phyloP scores from a whole-genome alignment of 2,888 invertebrate species.

The Rhagonycha fulva region DNA sequence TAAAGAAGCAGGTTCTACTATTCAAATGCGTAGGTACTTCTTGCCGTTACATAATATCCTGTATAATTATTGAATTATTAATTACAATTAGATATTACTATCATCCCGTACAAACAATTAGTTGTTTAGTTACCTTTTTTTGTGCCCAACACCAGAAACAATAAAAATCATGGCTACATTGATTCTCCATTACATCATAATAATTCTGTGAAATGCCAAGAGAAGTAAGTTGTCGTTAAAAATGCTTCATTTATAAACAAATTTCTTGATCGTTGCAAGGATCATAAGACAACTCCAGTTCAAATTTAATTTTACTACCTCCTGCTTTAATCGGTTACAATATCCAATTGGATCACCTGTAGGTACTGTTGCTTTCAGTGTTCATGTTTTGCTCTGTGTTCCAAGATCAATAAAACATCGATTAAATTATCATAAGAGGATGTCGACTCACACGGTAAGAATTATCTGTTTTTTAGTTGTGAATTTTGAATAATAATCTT shows the following conservation, averaged over 20 bases:
- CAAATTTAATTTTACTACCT: background rate
- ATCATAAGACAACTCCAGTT: background rate
- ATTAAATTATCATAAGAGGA: background rate
- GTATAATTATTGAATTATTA: background rate
- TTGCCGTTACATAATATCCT: background rate
- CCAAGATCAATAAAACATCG: background rate
- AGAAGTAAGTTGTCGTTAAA: conserved; percentile 1
- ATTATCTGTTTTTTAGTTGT: background rate
- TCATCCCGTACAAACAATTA: background rate
- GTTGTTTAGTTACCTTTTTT: background rate
- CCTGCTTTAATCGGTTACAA: background rate
- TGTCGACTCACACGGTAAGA: background rate
- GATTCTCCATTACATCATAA: background rate
- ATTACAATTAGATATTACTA: background rate
- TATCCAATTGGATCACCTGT: background rate
- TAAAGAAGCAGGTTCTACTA: background rate
- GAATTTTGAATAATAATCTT: background rate
- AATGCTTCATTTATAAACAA: background rate
- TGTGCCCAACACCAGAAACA: background rate
- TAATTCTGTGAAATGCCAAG: background rate
- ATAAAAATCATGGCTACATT: conserved; percentile 1
- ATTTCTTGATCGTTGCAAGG: background rate
- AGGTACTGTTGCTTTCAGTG: background rate
- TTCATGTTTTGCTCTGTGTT: background rate
- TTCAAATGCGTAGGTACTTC: background rate